These are phyloP conservation scores for Rhadina sibilatrix DNA, from an alignment of 2,113 vertebrate genomes.

Conservation along the genomic window DNA sequence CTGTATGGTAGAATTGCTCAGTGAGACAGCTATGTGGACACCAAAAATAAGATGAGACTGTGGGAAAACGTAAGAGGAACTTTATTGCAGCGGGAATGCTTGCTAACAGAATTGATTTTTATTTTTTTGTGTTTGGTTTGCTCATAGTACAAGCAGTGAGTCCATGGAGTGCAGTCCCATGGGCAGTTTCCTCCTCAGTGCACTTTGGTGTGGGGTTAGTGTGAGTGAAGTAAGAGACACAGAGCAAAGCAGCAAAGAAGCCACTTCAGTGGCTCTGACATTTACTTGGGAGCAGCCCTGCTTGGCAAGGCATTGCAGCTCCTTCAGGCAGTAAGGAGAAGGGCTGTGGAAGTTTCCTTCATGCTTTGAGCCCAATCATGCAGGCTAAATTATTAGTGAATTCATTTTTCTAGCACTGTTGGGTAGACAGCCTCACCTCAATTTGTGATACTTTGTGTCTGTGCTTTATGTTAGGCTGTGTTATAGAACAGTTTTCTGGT, in stretches of 20 bases:
- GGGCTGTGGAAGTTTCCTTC: not conserved
- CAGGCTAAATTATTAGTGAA: not conserved
- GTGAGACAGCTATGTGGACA: not conserved
- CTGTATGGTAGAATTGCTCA: not conserved
- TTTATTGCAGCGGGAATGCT: not conserved
- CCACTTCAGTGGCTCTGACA: not conserved
- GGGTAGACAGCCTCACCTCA: not conserved
- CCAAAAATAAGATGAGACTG: not conserved
- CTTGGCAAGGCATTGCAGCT: not conserved
- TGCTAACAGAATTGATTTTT: not conserved
- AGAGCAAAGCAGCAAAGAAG: not conserved
- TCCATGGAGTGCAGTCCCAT: not conserved
- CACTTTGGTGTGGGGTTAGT: not conserved
- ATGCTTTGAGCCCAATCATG: rapidly evolving
- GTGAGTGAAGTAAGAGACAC: not conserved
- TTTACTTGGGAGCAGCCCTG: not conserved
- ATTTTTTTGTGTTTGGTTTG: not conserved
- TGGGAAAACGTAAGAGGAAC: not conserved
- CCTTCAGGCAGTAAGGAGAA: not conserved
- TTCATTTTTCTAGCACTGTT: not conserved
- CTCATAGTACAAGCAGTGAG: not conserved
- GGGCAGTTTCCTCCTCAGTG: not conserved
- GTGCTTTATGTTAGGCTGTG: not conserved
- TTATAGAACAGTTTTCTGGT: not conserved
- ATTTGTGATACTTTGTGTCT: not conserved